A percentile compares a stretch with the other conserved stretches of the same genome.
Evolutionary conservation across 35 echinoderm and acorn worm genomes (phyloP).

Genomic region (Ophioderma brevispina): DNA sequence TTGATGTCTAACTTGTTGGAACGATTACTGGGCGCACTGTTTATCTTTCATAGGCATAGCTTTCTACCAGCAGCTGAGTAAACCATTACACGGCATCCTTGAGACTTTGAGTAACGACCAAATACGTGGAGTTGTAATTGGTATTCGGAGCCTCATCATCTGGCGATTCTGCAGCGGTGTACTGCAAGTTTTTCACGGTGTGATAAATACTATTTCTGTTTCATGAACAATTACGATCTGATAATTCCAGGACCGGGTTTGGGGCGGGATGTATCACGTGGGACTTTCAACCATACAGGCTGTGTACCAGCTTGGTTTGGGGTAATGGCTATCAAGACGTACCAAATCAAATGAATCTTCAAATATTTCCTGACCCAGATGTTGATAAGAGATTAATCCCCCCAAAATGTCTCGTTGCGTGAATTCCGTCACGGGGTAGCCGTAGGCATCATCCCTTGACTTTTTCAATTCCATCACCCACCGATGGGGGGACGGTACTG

Average conservation of each 20-base stretch:
- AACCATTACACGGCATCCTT: constrained; percentile 76
- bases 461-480: constrained; percentile 91
- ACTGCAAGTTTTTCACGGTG: constrained; percentile 73
- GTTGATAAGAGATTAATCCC: constrained; percentile 92
- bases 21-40: constrained; percentile 48
- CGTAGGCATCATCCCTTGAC: constrained; percentile 74
- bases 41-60: constrained; percentile 76
- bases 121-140: constrained; percentile 87
- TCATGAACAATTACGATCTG: constrained; percentile 65
- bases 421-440: constrained; percentile 91
- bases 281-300: constrained; percentile 49
- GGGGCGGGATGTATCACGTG: constrained; percentile 89
- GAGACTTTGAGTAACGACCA: constrained; percentile 72
- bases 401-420: constrained; percentile 86
- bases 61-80: constrained; percentile 70
- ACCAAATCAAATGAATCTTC: constrained; percentile 81
- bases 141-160: constrained; percentile 70
- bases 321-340: constrained; percentile 80
- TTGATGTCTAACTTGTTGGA: constrained; percentile 80
- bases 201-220: constrained; percentile 80
- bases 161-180: constrained; percentile 69
- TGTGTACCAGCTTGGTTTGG: constrained; percentile 82
- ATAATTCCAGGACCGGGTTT: constrained; percentile 20
- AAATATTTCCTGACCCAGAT: constrained; percentile 87
- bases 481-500: constrained; percentile 58